Percentiles rank a stretch among this genome's conserved stretches.
Conservation (phyloP, 2,797 vertebrate species). For the Anguilla megastoma region DNA sequence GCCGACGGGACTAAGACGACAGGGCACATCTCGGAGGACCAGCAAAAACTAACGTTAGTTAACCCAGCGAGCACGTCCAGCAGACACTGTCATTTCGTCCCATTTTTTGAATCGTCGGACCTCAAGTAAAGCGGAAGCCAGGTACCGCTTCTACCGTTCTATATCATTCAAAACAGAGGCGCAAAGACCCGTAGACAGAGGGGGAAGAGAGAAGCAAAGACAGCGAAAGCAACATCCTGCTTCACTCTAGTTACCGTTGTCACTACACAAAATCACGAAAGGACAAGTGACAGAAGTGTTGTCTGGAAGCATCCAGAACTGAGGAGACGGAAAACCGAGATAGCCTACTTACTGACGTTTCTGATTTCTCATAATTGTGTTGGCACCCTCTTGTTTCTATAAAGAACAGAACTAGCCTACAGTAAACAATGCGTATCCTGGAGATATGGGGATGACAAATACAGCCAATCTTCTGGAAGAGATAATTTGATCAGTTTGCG, state of each 20-base stretch:
- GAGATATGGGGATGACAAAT: not conserved
- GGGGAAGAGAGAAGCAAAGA: not conserved
- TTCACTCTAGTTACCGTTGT: constrained; percentile 13
- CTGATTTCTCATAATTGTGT: not conserved
- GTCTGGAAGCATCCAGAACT: constrained; percentile 5
- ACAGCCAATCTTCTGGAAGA: not conserved
- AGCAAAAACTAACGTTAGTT: not conserved
- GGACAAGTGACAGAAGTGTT: constrained; percentile 22
- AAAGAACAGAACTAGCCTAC: not conserved
- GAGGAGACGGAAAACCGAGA: not conserved
- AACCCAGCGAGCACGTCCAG: not conserved
- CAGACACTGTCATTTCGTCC: not conserved
- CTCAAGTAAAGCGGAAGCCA: not conserved
- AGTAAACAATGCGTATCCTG: not conserved
- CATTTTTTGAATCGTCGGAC: constrained; percentile 13
- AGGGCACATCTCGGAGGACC: not conserved
- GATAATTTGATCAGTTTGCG: constrained; percentile 3
- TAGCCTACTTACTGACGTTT: not conserved
- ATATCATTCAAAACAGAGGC: not conserved
- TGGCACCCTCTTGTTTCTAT: not conserved
- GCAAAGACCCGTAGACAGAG: not conserved
- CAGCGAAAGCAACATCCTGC: constrained; percentile 9
- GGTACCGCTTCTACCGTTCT: not conserved
- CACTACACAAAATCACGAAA: constrained; percentile 6
- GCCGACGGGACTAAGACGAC: not conserved